Evolutionary conservation across 2,888 invertebrate genomes (phyloP).

Genomic region (Rhagonycha fulva): DNA sequence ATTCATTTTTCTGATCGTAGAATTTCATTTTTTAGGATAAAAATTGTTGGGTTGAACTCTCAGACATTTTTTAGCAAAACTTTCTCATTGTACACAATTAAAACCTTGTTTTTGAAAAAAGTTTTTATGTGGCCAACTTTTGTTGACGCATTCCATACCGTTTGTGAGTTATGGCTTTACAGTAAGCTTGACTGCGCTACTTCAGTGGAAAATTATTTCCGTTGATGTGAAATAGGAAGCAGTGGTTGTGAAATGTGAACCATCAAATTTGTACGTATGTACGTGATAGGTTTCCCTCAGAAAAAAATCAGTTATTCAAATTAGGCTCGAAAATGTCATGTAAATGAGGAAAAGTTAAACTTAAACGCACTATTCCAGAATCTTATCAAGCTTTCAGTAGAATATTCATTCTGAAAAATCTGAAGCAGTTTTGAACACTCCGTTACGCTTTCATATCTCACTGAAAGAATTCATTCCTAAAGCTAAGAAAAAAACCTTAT

Average conservation of each 20-base stretch:
- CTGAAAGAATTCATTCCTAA: not conserved
- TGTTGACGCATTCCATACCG: not conserved
- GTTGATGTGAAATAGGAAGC: not conserved
- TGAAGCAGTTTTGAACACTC: not conserved
- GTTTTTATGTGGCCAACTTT: not conserved
- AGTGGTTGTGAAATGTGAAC: not conserved
- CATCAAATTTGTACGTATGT: not conserved
- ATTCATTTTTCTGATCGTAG: too few species aligned
- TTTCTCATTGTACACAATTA: not conserved
- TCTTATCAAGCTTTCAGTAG: not conserved
- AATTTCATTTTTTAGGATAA: not conserved
- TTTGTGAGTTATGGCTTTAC: not conserved
- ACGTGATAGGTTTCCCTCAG: not conserved
- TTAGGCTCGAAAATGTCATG: not conserved
- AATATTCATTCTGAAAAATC: not conserved
- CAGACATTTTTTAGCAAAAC: not conserved
- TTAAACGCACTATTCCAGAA: not conserved
- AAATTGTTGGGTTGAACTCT: not conserved
- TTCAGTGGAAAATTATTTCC: constrained; percentile 4
- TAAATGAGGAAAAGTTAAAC: not conserved
- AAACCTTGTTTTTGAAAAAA: not conserved
- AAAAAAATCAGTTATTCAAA: not conserved
- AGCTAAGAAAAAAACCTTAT: not conserved
- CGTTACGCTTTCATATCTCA: not conserved
- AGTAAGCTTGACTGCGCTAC: not conserved